These are phyloP conservation scores for Drosophila eohydei DNA, from an alignment of 2,888 invertebrate species.

Conservation along the genomic window DNA sequence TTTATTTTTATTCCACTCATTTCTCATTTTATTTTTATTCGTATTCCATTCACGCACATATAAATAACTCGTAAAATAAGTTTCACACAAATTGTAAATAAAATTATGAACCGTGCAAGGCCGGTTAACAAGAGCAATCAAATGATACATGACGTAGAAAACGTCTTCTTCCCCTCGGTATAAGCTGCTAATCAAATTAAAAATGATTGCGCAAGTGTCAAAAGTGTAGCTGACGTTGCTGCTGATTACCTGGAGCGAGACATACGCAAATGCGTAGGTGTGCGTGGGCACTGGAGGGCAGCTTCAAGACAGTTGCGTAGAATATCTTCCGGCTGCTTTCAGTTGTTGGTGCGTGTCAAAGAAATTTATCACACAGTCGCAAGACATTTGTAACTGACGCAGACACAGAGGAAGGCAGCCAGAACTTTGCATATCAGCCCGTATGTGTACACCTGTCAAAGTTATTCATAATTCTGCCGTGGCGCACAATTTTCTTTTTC, in stretches of 20 bases:
- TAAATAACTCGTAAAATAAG: neutral
- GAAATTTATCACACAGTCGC: constrained; percentile 71
- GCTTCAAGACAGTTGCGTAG: constrained; percentile 8
- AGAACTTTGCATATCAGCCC: constrained; percentile 64
- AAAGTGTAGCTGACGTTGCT: constrained; percentile 33
- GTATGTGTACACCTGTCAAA: constrained; percentile 54
- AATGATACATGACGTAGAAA: neutral
- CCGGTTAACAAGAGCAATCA: neutral
- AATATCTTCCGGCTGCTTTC: constrained; percentile 7
- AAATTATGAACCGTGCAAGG: neutral
- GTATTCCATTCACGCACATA: neutral
- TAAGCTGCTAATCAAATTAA: constrained; percentile 57
- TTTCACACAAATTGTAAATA: neutral
- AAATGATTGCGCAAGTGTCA: constrained; percentile 51
- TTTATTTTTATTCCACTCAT: neutral
- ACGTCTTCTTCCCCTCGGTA: neutral
- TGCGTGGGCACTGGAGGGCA: constrained; percentile 16
- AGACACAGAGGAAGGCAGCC: neutral
- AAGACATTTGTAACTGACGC: constrained; percentile 72
- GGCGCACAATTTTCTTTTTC: constrained; percentile 18
- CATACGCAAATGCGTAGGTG: constrained; percentile 12
- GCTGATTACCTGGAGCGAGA: constrained; percentile 47
- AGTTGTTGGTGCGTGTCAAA: constrained; percentile 38
- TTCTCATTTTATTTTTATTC: neutral
- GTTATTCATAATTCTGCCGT: constrained; percentile 69